A percentile compares a stretch with the other conserved stretches of the same genome.
These are phyloP conservation scores for Thalassophryne amazonica DNA, from an alignment of 2,797 vertebrate genomes.

Conservation along the genomic window DNA sequence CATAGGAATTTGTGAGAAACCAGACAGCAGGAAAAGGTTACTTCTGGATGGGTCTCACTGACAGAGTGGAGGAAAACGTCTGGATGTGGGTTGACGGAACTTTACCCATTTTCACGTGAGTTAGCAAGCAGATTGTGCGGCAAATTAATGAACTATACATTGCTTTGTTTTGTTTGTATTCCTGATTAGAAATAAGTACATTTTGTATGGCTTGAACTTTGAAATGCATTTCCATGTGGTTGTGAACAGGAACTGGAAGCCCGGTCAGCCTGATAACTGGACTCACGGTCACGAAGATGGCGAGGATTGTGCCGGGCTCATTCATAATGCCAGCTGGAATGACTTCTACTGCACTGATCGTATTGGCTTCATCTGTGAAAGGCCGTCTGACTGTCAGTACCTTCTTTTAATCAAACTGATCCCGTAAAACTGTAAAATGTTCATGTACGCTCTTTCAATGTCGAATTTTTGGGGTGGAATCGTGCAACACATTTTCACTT, in stretches of 20 bases:
- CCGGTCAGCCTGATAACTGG: slow-evolving; percentile 98
- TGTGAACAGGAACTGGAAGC: slow-evolving; percentile 89
- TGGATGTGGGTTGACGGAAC: slow-evolving; percentile 96
- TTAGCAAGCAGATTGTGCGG: slow-evolving; percentile 2
- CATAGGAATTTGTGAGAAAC: slow-evolving; percentile 87
- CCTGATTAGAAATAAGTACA: neutral
- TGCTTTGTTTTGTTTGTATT: neutral
- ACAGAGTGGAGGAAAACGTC: slow-evolving; percentile 82
- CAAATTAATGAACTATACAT: neutral
- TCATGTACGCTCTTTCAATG: too few relatives aligned
- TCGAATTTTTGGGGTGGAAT: too few relatives aligned
- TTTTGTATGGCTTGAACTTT: too few relatives aligned
- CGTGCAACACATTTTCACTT: too few relatives aligned
- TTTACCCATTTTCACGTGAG: slow-evolving; percentile 84
- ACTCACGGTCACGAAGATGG: slow-evolving; percentile 83
- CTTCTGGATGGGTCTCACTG: slow-evolving; percentile 95
- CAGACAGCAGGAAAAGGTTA: slow-evolving; percentile 83
- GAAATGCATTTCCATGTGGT: slow-evolving; percentile 12
- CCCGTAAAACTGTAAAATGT: too few relatives aligned
- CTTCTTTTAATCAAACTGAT: neutral
- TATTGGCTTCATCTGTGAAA: slow-evolving; percentile 94
- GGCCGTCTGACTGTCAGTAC: slow-evolving; percentile 79
- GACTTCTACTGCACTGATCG: slow-evolving; percentile 93
- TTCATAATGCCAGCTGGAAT: slow-evolving; percentile 91
- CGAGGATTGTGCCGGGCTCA: slow-evolving; percentile 93